phyloP scores from a whole-genome alignment of 2,888 invertebrate species.

The Epirrhoe alternata region DNA sequence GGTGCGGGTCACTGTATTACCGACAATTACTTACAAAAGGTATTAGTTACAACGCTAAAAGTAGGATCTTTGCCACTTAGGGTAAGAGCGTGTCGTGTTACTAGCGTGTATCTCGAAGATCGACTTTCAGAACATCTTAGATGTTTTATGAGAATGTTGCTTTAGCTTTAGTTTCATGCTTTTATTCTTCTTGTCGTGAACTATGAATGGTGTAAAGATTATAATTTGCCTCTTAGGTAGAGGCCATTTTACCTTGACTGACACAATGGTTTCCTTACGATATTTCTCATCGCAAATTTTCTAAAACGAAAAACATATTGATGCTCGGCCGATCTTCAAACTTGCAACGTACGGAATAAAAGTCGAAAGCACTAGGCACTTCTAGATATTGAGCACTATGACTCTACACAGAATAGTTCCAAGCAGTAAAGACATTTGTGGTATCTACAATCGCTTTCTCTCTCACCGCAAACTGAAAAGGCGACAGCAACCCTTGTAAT shows the following conservation, averaged over 20 bases:
- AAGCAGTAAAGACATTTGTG: neutral
- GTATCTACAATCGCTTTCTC: neutral
- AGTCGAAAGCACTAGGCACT: no score
- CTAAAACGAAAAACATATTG: no score
- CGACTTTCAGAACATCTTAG: neutral
- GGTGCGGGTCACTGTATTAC: constrained; percentile 55
- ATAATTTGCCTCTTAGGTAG: no score
- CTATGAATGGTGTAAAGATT: no score
- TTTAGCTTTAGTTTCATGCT: neutral
- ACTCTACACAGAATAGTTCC: neutral
- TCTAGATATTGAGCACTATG: no score
- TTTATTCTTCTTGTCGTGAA: no score
- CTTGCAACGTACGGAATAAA: no score
- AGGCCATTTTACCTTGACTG: no score
- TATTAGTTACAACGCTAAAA: constrained; percentile 56
- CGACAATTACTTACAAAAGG: constrained; percentile 64
- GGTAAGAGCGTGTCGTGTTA: constrained; percentile 12
- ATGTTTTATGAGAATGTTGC: neutral
- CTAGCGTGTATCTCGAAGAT: neutral
- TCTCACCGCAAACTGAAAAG: constrained; percentile 37
- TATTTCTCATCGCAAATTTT: no score
- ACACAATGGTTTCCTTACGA: no score
- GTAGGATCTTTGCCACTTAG: constrained; percentile 25
- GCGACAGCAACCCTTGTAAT: constrained; percentile 59
- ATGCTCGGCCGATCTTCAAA: no score